These are phyloP conservation scores for Stichopus chloronotus DNA, from an alignment of 35 echinoderm and acorn worm genomes.

Conservation along the genomic window DNA sequence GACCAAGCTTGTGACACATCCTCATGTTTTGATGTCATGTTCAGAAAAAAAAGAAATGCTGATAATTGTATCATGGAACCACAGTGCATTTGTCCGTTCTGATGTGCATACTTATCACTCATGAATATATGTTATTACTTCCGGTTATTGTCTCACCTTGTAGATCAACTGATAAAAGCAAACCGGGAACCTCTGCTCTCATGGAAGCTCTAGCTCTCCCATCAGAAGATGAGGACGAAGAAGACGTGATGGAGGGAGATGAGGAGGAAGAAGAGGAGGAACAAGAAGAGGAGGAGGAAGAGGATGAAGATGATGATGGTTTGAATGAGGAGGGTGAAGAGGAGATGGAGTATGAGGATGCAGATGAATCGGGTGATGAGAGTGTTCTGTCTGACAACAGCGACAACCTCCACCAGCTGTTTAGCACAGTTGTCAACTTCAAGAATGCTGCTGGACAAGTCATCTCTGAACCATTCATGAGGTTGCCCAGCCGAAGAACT, in stretches of 20 bases:
- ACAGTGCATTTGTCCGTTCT: too few relatives aligned
- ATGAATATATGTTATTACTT: too few relatives aligned
- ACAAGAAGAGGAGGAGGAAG: slow-evolving; percentile 9
- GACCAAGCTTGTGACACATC: too few relatives aligned
- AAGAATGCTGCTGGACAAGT: slow-evolving; percentile 82
- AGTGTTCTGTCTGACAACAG: slow-evolving; percentile 69
- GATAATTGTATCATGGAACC: too few relatives aligned
- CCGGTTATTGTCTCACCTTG: too few relatives aligned
- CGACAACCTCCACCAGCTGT: slow-evolving; percentile 72
- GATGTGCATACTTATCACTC: too few relatives aligned
- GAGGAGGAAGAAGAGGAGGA: slow-evolving; percentile 78
- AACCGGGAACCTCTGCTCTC: slow-evolving; percentile 66
- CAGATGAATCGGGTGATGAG: slow-evolving; percentile 88
- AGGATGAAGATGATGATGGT: slow-evolving; percentile 28
- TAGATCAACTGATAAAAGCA: not conserved
- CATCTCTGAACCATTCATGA: slow-evolving; percentile 92
- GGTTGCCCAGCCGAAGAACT: slow-evolving; percentile 76
- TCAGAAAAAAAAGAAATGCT: too few relatives aligned
- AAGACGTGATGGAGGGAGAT: slow-evolving; percentile 54
- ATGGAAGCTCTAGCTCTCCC: slow-evolving; percentile 63
- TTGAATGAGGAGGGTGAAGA: slow-evolving; percentile 49
- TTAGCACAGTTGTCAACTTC: slow-evolving; percentile 67
- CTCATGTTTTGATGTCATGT: too few relatives aligned
- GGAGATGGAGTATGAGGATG: slow-evolving; percentile 81
- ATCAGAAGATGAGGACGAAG: slow-evolving; percentile 73